Evolutionary conservation across 1,140 invertebrate species (phyloP).

Genomic region (Melitaea cinxia): DNA sequence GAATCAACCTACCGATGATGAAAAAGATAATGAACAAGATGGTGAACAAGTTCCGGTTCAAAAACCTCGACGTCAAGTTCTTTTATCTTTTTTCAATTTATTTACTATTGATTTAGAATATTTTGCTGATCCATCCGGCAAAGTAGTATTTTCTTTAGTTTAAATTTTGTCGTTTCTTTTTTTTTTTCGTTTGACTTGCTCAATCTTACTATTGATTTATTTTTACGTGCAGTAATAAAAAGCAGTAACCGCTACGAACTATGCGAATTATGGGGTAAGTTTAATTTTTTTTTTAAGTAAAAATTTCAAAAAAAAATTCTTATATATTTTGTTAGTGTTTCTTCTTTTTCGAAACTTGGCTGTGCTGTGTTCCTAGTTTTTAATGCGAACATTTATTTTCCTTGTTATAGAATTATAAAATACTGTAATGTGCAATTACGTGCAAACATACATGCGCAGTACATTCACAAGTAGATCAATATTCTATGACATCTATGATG

Average conservation of each 20-base stretch:
- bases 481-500: no score
- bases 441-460: no score
- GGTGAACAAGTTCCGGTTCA: neutral
- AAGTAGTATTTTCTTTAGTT: constrained; percentile 24
- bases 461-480: no score
- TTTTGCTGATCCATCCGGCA: constrained; percentile 26
- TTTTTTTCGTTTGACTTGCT: constrained; percentile 6
- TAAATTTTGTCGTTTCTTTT: constrained; percentile 14
- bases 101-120: constrained; percentile 27
- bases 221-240: neutral
- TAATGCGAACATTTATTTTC: neutral
- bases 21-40: no score
- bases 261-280: no score
- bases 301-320: no score
- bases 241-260: no score
- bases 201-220: constrained; percentile 1
- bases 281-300: no score
- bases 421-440: no score
- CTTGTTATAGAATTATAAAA: no score
- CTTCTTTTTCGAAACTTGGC: neutral
- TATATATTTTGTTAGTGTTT: no score
- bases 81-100: constrained; percentile 28
- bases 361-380: neutral
- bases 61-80: neutral
- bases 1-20: constrained; percentile 1